A percentile compares a stretch with the other conserved stretches of the same genome.
These are phyloP conservation scores for Motacilla alba DNA, from an alignment of 2,113 vertebrate genomes.

Conservation along the genomic window DNA sequence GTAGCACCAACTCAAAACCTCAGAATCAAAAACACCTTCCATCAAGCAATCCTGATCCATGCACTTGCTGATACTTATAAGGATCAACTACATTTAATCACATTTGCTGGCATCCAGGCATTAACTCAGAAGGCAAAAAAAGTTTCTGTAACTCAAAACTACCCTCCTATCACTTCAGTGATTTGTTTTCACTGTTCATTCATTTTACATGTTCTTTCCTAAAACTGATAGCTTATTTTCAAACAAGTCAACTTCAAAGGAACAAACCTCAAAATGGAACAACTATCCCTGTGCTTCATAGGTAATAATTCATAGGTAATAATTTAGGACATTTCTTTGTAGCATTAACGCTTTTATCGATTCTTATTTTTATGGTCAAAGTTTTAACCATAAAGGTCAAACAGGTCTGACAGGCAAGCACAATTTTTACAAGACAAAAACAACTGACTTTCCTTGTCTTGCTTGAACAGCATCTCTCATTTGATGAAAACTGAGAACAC, in stretches of 20 bases:
- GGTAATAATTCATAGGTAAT: background rate
- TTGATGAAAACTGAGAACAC: background rate
- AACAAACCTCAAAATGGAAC: background rate
- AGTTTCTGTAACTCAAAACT: background rate
- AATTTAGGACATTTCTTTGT: background rate
- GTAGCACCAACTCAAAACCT: background rate
- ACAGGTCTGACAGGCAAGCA: background rate
- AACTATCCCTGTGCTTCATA: background rate
- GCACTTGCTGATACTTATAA: background rate
- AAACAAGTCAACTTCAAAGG: background rate
- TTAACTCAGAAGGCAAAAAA: background rate
- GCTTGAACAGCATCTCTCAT: background rate
- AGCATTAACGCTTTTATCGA: background rate
- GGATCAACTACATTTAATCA: background rate
- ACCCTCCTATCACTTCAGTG: background rate
- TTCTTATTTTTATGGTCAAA: background rate
- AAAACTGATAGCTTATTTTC: background rate
- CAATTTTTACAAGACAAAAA: background rate
- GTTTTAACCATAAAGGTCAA: background rate
- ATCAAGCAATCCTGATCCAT: background rate
- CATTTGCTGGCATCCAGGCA: background rate
- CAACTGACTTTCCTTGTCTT: background rate
- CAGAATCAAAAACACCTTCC: background rate
- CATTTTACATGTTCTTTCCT: background rate
- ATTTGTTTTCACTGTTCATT: background rate